Percentiles rank a stretch among this genome's conserved stretches.
These are phyloP conservation scores for Auanema sp. DNA, from an alignment of 2,888 invertebrate species.

Conservation along the genomic window DNA sequence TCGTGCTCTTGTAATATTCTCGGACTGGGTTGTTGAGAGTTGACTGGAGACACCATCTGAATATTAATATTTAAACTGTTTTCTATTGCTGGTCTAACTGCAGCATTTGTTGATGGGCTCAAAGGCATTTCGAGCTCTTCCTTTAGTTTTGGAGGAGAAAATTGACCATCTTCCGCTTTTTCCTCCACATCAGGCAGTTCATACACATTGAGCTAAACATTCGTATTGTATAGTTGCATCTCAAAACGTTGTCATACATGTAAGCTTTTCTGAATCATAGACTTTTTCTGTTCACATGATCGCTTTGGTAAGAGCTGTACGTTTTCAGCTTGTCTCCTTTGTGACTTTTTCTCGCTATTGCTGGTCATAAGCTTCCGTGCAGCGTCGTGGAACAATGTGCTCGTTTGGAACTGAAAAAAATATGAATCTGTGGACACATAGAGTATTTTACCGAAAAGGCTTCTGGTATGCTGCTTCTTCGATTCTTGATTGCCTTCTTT, in stretches of 20 bases:
- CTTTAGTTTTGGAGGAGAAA: conserved; percentile 28
- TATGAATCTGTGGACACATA: not conserved
- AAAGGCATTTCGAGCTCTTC: conserved; percentile 6
- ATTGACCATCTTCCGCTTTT: conserved; percentile 48
- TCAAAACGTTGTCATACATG: conserved; percentile 31
- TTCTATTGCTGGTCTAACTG: too few relatives aligned
- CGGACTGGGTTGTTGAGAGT: not conserved
- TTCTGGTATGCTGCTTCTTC: conserved; percentile 48
- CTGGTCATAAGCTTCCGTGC: conserved; percentile 48
- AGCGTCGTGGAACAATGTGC: conserved; percentile 48
- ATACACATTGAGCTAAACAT: conserved; percentile 52
- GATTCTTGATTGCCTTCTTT: conserved; percentile 37
- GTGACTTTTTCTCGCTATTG: conserved; percentile 13
- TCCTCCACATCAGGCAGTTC: conserved; percentile 60
- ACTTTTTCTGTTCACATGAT: conserved; percentile 29
- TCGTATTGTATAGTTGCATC: not conserved
- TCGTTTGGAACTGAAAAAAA: conserved; percentile 27
- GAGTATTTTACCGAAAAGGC: conserved; percentile 27
- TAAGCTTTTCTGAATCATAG: conserved; percentile 33
- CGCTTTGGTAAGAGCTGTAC: conserved; percentile 46
- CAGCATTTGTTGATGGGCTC: not conserved
- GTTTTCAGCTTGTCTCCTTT: conserved; percentile 27
- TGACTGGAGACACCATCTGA: not conserved
- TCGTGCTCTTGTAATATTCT: not conserved
- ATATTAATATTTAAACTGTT: not conserved